A percentile compares a stretch with the other conserved stretches of the same genome.
These are phyloP conservation scores for Amyelois transitella DNA, from an alignment of 1,140 invertebrate genomes.

Conservation along the genomic window DNA sequence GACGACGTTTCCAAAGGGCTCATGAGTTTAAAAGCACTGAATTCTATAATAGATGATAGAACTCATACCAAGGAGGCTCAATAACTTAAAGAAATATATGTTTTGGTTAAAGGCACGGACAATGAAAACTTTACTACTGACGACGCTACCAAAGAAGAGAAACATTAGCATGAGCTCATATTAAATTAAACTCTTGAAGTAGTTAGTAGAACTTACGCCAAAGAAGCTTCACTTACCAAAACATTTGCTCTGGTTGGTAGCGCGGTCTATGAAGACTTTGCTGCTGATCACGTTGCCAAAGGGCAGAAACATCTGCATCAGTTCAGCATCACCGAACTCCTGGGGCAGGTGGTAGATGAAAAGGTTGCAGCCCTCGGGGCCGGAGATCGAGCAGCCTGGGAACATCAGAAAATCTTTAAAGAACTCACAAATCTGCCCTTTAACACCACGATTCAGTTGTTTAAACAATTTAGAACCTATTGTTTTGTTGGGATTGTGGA, in stretches of 20 bases:
- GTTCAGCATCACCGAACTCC: constrained; percentile 98
- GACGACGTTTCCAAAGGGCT: constrained; percentile 99
- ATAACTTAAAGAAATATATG: too few relatives aligned
- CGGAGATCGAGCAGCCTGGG: constrained; percentile 94
- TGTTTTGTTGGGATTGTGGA: not conserved
- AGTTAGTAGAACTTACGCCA: too few relatives aligned
- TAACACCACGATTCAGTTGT: constrained; percentile 41
- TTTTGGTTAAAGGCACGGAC: too few relatives aligned
- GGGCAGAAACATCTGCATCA: constrained; percentile 99
- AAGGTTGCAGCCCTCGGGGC: constrained; percentile 99
- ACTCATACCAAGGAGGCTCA: too few relatives aligned
- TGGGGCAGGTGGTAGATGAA: constrained; percentile 99
- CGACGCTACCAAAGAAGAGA: too few relatives aligned
- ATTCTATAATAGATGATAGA: too few relatives aligned
- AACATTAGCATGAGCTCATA: too few relatives aligned
- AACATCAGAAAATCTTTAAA: constrained; percentile 81
- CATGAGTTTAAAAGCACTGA: too few relatives aligned
- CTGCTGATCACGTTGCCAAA: constrained; percentile 99
- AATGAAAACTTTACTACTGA: too few relatives aligned
- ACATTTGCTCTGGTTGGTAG: constrained; percentile 99
- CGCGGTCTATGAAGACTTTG: constrained; percentile 99
- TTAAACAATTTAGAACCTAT: not conserved
- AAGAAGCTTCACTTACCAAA: constrained; percentile 90
- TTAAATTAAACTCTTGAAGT: too few relatives aligned
- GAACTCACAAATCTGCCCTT: constrained; percentile 74